These are phyloP conservation scores for Aphaenogaster floridana DNA, from an alignment of 1,140 invertebrate genomes.

Conservation along the genomic window DNA sequence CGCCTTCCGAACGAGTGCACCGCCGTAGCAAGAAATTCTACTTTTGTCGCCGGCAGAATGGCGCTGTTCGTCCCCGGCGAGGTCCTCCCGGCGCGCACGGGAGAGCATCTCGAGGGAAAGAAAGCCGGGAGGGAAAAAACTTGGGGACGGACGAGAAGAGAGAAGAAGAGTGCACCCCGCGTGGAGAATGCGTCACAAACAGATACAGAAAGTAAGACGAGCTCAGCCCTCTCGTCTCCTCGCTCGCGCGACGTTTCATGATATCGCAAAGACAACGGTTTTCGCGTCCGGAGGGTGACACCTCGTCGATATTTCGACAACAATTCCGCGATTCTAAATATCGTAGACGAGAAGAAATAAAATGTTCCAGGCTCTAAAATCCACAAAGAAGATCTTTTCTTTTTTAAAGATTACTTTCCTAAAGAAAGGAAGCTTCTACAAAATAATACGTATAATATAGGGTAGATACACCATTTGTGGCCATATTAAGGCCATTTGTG, in stretches of 20 bases:
- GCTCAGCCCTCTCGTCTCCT: neutral
- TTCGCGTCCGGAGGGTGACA: slow-evolving; percentile 20
- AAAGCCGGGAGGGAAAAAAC: slow-evolving; percentile 47
- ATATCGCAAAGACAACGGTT: slow-evolving; percentile 30
- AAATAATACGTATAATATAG: neutral
- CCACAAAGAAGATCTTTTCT: neutral
- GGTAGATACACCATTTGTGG: no score
- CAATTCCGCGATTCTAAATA: slow-evolving; percentile 29
- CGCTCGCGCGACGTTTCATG: neutral
- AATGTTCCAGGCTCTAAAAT: neutral
- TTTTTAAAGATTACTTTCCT: neutral
- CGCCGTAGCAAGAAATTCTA: slow-evolving; percentile 75
- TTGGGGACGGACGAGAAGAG: neutral
- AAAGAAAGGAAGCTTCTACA: neutral
- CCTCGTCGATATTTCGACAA: slow-evolving; percentile 29
- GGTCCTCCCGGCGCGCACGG: slow-evolving; percentile 4
- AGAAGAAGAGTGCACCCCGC: slow-evolving; percentile 22
- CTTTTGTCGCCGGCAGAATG: slow-evolving; percentile 79
- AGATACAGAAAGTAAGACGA: slow-evolving; percentile 63
- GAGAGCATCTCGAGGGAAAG: slow-evolving; percentile 44
- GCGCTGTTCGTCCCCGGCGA: slow-evolving; percentile 50
- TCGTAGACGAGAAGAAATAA: slow-evolving; percentile 9
- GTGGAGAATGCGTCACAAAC: slow-evolving; percentile 72
- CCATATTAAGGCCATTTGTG: no score
- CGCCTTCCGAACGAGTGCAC: slow-evolving; percentile 72